Evolutionary conservation across 2,888 invertebrate genomes (phyloP), one percentile per base, ranked within the genome.

Genomic region (Drosophila algonquin): DNA sequence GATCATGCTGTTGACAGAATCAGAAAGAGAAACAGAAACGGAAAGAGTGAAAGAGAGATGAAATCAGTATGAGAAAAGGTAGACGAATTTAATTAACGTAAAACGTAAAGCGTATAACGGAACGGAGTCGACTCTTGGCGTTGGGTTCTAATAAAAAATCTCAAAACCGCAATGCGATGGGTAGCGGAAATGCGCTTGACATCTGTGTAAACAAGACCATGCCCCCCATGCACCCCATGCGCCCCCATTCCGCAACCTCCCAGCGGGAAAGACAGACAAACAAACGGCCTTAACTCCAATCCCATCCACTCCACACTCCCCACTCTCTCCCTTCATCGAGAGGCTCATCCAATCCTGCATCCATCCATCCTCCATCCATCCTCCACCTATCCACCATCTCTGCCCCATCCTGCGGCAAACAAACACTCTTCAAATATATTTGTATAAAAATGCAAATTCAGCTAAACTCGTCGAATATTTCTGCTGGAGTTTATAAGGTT

Each of bases 1-100:
- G 94, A 92, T 97, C 96, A 90, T 96, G 96, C 96, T 97, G 92
- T 56, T 80, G 71, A 12, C 45, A 54, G 48, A 48, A 24, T 75
- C 51, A 67, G n/a, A 63, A 68, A 68, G 12, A 45, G 51, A 16
- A 3, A 35, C 9, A 21, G 16, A 12, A n/a, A n/a, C 21, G 1
- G 21, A 21, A 21, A 18, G 18, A 46, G 47, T 3, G 21, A 3
- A 47, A 10, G 21, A 21, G 9, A 27, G 27, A 32, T 10, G 9
- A 27, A 40, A 32, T 10, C 12, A 56, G 40, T 30, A 50, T 21
- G 32, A 32, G n/a, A 10, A 21, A 50, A 68, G 75, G 59, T 55
- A 59, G 50, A 63, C 62, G 56, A 24, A 54, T 45, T 79, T 77
- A 74, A 79, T 76, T 79, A 52, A 65, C 32, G 27, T 59, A 50